Evolutionary conservation across 2,797 vertebrate species (phyloP).

Genomic region (Oophaga sylvatica): DNA sequence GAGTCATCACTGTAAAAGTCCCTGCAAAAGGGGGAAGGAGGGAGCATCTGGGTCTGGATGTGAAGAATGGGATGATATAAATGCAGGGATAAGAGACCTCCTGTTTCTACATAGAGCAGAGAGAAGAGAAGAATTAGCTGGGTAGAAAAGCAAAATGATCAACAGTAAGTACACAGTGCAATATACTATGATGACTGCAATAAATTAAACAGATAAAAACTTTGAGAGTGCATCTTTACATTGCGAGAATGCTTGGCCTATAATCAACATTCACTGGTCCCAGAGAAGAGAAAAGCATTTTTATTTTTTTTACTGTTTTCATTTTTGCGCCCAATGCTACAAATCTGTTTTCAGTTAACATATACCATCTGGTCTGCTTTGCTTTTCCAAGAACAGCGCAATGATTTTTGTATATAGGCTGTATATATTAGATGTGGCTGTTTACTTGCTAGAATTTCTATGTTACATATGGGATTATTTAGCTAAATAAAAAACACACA

Average conservation of each 20-base stretch:
- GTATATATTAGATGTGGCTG: conserved; percentile 54
- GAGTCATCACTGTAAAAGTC: too few relatives aligned
- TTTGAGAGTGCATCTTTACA: background rate
- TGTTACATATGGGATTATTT: conserved; percentile 48
- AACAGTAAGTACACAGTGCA: too few relatives aligned
- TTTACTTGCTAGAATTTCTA: conserved; percentile 42
- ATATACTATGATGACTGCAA: too few relatives aligned
- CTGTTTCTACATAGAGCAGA: too few relatives aligned
- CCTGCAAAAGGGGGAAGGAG: too few relatives aligned
- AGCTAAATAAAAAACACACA: conserved; percentile 19
- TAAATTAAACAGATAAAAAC: too few relatives aligned
- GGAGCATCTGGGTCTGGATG: too few relatives aligned
- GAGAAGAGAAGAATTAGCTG: too few relatives aligned
- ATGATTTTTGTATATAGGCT: conserved; percentile 39
- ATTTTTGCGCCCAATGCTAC: conserved; percentile 29
- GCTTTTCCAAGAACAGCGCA: conserved; percentile 52
- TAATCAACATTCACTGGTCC: background rate
- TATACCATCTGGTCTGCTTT: conserved; percentile 46
- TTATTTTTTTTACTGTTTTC: background rate
- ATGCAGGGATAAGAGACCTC: too few relatives aligned
- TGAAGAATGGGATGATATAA: too few relatives aligned
- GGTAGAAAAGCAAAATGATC: too few relatives aligned
- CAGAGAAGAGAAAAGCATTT: conserved; percentile 12
- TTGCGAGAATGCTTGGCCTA: background rate
- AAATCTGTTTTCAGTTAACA: conserved; percentile 52